phyloP scores from a whole-genome alignment of 2,888 invertebrate species.

The Ophion ventricosus region DNA sequence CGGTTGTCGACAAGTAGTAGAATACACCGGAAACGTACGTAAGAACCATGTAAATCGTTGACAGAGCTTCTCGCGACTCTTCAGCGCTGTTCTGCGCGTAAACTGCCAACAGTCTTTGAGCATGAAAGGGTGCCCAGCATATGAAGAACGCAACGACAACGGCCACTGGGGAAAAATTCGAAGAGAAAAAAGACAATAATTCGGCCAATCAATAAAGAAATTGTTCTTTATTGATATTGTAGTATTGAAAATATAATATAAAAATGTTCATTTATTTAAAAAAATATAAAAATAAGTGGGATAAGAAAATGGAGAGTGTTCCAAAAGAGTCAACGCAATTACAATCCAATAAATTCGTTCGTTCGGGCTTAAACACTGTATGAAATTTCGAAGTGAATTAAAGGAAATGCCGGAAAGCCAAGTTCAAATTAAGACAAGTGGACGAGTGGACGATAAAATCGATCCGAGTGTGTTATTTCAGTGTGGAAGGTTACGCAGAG shows the following conservation, averaged over 20 bases:
- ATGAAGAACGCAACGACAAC: slow-evolving; percentile 92
- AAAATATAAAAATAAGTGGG: background rate
- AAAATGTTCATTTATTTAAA: too few relatives aligned
- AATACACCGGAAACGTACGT: slow-evolving; percentile 88
- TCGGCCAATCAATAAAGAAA: background rate
- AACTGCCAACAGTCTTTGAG: slow-evolving; percentile 93
- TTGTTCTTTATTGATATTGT: background rate
- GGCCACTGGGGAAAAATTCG: slow-evolving; percentile 87
- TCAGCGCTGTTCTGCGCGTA: slow-evolving; percentile 86
- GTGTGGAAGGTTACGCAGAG: slow-evolving; percentile 26
- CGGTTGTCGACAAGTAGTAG: slow-evolving; percentile 88
- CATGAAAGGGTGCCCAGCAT: slow-evolving; percentile 97
- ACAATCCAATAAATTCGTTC: background rate
- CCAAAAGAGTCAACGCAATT: background rate
- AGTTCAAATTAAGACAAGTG: slow-evolving; percentile 47
- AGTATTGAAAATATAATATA: too few relatives aligned
- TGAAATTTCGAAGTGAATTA: slow-evolving; percentile 4
- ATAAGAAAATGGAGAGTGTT: too few relatives aligned
- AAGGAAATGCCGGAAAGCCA: slow-evolving; percentile 6
- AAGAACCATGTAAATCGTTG: slow-evolving; percentile 83
- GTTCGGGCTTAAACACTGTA: background rate
- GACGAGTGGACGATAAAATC: slow-evolving; percentile 21
- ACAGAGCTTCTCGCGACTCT: slow-evolving; percentile 84
- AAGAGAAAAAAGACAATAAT: background rate
- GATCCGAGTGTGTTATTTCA: slow-evolving; percentile 30